phyloP scores from a whole-genome alignment of 2,888 invertebrate species.

The Leucozona laternaria region DNA sequence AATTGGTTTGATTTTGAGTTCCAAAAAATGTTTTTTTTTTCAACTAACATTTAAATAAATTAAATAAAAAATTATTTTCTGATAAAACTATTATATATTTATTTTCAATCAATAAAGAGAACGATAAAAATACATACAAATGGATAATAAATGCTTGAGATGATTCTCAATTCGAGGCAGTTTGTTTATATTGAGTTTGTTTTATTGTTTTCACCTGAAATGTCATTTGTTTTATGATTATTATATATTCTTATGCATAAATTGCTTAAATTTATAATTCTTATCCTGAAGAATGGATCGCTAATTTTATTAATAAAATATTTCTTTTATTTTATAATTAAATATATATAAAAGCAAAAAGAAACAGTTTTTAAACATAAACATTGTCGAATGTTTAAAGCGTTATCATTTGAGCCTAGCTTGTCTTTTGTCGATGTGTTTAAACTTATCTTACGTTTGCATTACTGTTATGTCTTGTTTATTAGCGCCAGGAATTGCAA shows the following conservation, averaged over 20 bases:
- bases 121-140: constrained; percentile 53
- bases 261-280: constrained; percentile 16
- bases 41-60: not conserved
- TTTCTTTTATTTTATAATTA: not conserved
- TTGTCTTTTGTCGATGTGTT: constrained; percentile 34
- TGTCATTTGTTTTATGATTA: constrained; percentile 4
- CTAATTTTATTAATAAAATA: not conserved
- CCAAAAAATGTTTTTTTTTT: too few species aligned
- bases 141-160: constrained; percentile 47
- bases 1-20: too few species aligned
- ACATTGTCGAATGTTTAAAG: constrained; percentile 10
- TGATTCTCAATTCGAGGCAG: constrained; percentile 26
- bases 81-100: constrained; percentile 42
- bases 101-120: constrained; percentile 51
- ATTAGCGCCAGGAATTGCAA: constrained; percentile 7
- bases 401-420: not conserved
- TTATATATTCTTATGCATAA: constrained; percentile 8
- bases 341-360: not conserved
- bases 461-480: constrained; percentile 21
- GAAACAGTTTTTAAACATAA: not conserved
- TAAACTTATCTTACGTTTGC: constrained; percentile 45
- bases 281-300: constrained; percentile 19
- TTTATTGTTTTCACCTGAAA: not conserved
- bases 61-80: not conserved
- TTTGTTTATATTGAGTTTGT: constrained; percentile 2